Conservation (phyloP, 2,797 vertebrate species). For the Sitta carolinensis region DNA sequence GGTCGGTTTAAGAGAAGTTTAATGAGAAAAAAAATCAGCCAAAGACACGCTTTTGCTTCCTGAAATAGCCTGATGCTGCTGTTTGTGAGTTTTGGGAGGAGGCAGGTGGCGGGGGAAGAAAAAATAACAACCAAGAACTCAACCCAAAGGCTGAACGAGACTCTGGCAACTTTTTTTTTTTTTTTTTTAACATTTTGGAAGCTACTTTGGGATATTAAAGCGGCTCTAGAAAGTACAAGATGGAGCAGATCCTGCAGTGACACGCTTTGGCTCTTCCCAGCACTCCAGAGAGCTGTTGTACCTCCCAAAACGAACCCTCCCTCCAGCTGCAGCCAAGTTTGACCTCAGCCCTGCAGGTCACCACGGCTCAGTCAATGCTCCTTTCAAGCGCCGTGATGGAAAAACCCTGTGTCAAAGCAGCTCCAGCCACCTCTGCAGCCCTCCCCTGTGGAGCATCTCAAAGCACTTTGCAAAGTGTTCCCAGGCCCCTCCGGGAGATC, state of each 20-base stretch:
- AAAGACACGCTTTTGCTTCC: not conserved
- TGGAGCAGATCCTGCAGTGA: not conserved
- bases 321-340: constrained; percentile 19
- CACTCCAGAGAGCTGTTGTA: not conserved
- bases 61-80: not conserved
- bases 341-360: constrained; percentile 32
- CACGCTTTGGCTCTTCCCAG: not conserved
- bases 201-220: not conserved
- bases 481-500: not conserved
- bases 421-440: not conserved
- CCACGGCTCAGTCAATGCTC: not conserved
- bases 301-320: not conserved
- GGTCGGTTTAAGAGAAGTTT: not conserved
- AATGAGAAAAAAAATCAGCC: constrained; percentile 4
- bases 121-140: not conserved
- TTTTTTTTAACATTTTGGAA: not conserved
- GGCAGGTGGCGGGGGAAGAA: not conserved
- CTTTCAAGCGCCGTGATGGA: not conserved
- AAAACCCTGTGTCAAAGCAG: not conserved
- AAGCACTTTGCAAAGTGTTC: not conserved
- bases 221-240: not conserved
- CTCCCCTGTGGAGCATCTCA: constrained; percentile 10
- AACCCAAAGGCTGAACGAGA: not conserved
- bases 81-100: not conserved
- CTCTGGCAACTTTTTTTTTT: not conserved